phyloP scores from a whole-genome alignment of 2,113 vertebrate genomes.

The Chascanopsetta lugubris region DNA sequence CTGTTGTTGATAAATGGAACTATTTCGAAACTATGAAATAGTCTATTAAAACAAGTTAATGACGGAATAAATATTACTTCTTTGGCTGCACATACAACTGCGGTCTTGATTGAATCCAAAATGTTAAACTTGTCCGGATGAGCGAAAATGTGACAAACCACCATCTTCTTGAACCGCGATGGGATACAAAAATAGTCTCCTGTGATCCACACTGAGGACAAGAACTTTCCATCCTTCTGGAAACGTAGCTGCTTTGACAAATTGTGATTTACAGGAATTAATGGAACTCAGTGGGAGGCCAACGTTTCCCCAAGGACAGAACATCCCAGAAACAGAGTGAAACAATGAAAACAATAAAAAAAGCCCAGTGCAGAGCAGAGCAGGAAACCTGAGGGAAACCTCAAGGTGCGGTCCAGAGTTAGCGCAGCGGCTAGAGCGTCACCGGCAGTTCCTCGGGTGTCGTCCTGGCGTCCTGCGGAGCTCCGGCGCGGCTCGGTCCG shows the following conservation, averaged over 20 bases:
- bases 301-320: neutral
- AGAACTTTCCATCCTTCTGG: neutral
- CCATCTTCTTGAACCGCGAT: neutral
- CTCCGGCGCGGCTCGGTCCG: constrained; percentile 25
- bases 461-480: constrained; percentile 21
- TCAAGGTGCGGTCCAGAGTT: constrained; percentile 7
- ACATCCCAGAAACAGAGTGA: neutral
- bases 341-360: neutral
- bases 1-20: too few species aligned
- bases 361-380: neutral
- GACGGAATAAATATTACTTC: too few species aligned
- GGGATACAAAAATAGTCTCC: neutral
- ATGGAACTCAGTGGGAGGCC: neutral
- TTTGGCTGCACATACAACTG: too few species aligned
- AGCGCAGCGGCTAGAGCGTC: constrained; percentile 1
- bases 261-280: neutral
- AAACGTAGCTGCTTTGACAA: neutral
- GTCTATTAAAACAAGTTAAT: too few species aligned
- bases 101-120: too few species aligned
- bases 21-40: too few species aligned
- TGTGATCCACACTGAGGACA: neutral
- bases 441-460: constrained; percentile 33
- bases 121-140: neutral
- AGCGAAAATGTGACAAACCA: neutral
- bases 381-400: constrained; percentile 11